A percentile compares a stretch with the other conserved stretches of the same genome.
Evolutionary conservation across 2,888 invertebrate species (phyloP).

Genomic region (Sturmia bella): DNA sequence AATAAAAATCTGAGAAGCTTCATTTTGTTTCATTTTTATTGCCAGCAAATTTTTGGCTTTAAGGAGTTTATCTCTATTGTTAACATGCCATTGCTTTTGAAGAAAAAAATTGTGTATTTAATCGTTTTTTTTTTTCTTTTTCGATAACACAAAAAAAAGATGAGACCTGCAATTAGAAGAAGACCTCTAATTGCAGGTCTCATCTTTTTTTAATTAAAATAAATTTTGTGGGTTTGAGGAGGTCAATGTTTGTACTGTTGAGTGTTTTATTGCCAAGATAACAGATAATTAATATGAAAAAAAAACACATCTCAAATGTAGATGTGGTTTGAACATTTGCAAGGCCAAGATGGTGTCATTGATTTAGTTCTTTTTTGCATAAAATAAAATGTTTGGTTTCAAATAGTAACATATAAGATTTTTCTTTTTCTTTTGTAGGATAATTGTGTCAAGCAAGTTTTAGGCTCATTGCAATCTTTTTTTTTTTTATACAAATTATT

Average conservation of each 20-base stretch:
- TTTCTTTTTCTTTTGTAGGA: no score
- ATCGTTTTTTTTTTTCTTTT: not conserved
- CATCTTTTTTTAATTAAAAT: no score
- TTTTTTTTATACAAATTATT: no score
- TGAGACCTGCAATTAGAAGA: conserved; percentile 54
- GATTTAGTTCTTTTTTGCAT: no score
- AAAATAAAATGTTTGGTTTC: no score
- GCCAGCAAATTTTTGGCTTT: conserved; percentile 23
- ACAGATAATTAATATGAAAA: not conserved
- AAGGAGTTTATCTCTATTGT: conserved; percentile 1
- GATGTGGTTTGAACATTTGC: no score
- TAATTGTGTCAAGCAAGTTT: no score
- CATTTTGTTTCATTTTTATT: not conserved
- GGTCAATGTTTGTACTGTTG: conserved; percentile 42
- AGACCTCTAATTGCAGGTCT: conserved; percentile 46
- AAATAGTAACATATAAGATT: no score
- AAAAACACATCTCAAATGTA: no score
- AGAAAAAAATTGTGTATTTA: conserved; percentile 5
- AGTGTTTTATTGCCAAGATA: conserved; percentile 16
- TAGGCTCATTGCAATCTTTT: no score
- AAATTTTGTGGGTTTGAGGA: conserved; percentile 1
- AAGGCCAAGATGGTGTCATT: no score
- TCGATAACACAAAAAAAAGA: not conserved
- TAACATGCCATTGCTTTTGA: conserved; percentile 46
- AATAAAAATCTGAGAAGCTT: not conserved